Conservation (phyloP, 2,113 vertebrate species). For the Condylura cristata region DNA sequence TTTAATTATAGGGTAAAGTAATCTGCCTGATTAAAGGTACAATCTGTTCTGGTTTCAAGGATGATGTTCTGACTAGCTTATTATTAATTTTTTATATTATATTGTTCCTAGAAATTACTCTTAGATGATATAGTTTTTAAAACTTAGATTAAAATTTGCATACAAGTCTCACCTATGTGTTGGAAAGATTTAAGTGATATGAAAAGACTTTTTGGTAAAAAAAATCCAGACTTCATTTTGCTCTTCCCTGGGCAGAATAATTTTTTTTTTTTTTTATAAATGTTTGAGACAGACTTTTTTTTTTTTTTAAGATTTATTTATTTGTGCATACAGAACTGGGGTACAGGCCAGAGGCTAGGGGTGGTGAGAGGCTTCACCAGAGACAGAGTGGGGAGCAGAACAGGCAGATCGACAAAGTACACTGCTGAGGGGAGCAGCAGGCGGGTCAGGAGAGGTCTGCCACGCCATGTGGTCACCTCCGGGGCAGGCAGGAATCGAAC, state of each 20-base stretch:
- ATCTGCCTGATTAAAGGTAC: constrained; percentile 60
- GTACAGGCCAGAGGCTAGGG: too few species aligned
- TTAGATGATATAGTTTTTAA: constrained; percentile 50
- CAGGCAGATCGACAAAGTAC: too few species aligned
- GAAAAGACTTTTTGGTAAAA: background rate
- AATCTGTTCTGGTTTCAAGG: constrained; percentile 32
- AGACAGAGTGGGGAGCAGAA: too few species aligned
- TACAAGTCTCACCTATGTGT: constrained; percentile 10
- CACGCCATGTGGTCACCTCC: too few species aligned
- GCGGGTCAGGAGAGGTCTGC: too few species aligned
- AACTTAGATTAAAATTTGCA: background rate
- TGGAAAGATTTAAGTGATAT: background rate
- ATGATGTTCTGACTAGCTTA: constrained; percentile 25
- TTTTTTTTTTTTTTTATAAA: too few species aligned
- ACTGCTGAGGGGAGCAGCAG: too few species aligned
- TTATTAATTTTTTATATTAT: constrained; percentile 45
- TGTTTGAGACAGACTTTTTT: too few species aligned
- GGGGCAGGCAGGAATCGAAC: too few species aligned
- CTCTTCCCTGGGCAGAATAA: constrained; percentile 32
- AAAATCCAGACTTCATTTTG: background rate
- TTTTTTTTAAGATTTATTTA: too few species aligned
- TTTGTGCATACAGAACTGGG: too few species aligned
- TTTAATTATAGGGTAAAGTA: constrained; percentile 67
- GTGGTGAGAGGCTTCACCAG: too few species aligned
- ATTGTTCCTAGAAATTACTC: constrained; percentile 50